Conservation (phyloP, 2,113 vertebrate species). For the Dicaeum eximium region DNA sequence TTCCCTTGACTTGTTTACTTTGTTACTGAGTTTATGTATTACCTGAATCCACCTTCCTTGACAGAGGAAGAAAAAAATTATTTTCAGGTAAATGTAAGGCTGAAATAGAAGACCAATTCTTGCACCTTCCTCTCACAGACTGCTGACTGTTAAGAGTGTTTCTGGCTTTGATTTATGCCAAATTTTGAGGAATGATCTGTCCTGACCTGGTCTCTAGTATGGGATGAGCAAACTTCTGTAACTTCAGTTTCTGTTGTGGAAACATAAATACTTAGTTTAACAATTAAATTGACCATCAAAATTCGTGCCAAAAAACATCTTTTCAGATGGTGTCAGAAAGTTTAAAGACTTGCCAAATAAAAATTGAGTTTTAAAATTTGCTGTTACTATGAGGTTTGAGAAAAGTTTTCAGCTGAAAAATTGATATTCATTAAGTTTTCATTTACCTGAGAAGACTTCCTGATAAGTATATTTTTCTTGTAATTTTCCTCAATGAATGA, state of each 20-base stretch:
- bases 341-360: neutral
- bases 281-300: neutral
- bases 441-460: neutral
- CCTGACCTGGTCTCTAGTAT: neutral
- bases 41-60: neutral
- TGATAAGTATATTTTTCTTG: neutral
- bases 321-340: neutral
- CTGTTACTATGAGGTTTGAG: neutral
- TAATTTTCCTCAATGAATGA: neutral
- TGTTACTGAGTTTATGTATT: fast-evolving
- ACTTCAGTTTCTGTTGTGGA: neutral
- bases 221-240: neutral
- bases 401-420: neutral
- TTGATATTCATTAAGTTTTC: neutral
- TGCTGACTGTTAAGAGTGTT: neutral
- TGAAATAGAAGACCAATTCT: neutral
- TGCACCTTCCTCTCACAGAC: neutral
- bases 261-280: neutral
- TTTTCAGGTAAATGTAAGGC: neutral
- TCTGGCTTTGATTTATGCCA: neutral
- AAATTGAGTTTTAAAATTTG: neutral
- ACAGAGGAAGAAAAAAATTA: neutral
- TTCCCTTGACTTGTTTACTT: neutral
- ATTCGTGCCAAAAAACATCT: neutral
- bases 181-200: neutral